These are phyloP conservation scores for Coelinius sp. DNA, from an alignment of 2,888 invertebrate genomes.

Conservation along the genomic window DNA sequence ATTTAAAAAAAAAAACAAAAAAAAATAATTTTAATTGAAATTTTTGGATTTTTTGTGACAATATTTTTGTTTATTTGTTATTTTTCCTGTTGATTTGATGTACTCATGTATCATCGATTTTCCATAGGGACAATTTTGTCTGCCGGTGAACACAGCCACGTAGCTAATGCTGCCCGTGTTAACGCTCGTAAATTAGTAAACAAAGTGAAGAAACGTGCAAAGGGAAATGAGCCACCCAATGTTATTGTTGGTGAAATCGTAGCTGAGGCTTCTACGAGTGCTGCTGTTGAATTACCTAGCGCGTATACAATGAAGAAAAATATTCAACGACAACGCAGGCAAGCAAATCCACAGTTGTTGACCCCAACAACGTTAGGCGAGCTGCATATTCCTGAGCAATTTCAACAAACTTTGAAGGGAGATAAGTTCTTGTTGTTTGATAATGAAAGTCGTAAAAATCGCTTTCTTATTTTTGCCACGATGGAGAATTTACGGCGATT, in stretches of 20 bases:
- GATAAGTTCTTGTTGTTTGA: constrained; percentile 19
- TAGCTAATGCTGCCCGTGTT: neutral
- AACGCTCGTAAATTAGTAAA: neutral
- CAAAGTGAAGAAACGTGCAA: neutral
- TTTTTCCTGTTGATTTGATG: too few relatives aligned
- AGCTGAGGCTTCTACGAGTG: neutral
- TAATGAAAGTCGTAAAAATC: neutral
- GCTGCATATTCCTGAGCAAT: neutral
- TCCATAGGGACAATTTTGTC: neutral
- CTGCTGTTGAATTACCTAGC: neutral
- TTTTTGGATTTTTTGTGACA: too few relatives aligned
- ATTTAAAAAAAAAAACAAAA: neutral
- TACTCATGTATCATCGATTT: too few relatives aligned
- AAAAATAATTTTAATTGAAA: neutral
- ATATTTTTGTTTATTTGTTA: too few relatives aligned
- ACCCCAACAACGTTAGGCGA: neutral
- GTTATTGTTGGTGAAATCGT: neutral
- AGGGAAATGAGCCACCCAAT: neutral
- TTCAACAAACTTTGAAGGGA: neutral
- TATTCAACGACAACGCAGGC: neutral
- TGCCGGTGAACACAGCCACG: neutral
- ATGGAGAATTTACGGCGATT: neutral
- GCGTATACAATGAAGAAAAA: neutral
- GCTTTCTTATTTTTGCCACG: constrained; percentile 1
- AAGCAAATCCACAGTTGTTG: neutral